Evolutionary conservation across 2,797 vertebrate species (phyloP), one percentile per base, ranked within the genome.

Genomic region (Botia almorhae): DNA sequence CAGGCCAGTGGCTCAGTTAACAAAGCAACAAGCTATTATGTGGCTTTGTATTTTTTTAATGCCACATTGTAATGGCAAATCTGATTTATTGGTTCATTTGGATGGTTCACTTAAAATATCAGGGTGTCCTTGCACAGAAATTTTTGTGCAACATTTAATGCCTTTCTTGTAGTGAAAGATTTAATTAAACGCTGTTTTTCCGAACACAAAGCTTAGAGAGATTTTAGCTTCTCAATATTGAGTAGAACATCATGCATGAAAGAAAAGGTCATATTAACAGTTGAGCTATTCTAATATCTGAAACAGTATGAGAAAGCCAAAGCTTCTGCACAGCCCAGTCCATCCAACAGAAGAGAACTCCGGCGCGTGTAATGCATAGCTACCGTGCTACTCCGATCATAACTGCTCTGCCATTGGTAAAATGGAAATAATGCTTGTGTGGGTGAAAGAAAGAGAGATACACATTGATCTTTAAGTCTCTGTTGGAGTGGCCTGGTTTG

Each of bases 391-490:
- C 16, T 53, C 51, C n/a, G 14, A 6, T 16, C 51, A 53, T 61
- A 33, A 65, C 58, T 56, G 21, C 36, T 72, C 19, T 65, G 36
- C 60, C 13, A 56, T 80, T 81, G 68, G 69, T 74, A 67, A 80
- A 77, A 78, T 83, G 72, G n/a, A 78, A 82, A 79, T 81, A 78
- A 51, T 53, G 8, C 46, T 29, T 82, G 56, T 72, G 80, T 80
- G 80, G 73, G 85, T 33, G 60, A 60, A 78, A 69, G 21, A 67
- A 68, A 51, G 19, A 83, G 69, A 82, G 73, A 77, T 74, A 39
- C 82, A 70, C 64, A 80, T 74, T 85, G 80, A 86, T 84, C 80
- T 82, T 75, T 77, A 71, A 78, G 74, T 68, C 74, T 80, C 80
- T 72, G 64, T 60, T 81, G 77, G 53, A 74, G 77, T 80, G 67